Evolutionary conservation across 2,113 vertebrate species (phyloP).

Genomic region (Callipepla squamata): DNA sequence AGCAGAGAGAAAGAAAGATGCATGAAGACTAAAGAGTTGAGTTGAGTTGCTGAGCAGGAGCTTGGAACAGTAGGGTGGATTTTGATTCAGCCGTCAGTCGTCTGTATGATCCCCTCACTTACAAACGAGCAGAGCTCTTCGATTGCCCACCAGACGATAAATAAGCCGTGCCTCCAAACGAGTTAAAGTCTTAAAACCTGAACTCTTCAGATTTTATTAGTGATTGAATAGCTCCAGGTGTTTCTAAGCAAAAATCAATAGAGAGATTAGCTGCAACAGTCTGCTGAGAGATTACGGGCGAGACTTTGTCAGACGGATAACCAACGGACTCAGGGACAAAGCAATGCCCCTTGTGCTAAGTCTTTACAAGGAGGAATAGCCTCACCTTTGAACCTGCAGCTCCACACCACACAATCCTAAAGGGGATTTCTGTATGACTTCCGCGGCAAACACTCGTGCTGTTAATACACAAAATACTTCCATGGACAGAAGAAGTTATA

Average conservation of each 20-base stretch:
- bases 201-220: conserved; percentile 10
- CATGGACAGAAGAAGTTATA: background rate
- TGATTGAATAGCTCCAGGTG: conserved; percentile 21
- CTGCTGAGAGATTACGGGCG: background rate
- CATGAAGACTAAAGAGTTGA: background rate
- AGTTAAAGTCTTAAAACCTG: background rate
- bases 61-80: background rate
- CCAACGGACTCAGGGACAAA: background rate
- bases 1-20: accelerated
- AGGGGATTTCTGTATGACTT: background rate
- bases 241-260: conserved; percentile 43
- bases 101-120: background rate
- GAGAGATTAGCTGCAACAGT: background rate
- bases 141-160: background rate
- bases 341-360: background rate
- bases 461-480: background rate
- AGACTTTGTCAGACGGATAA: accelerated
- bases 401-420: background rate
- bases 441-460: background rate
- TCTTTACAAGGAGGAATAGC: background rate
- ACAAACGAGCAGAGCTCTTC: background rate
- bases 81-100: accelerated
- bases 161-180: background rate
- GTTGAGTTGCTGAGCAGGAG: background rate
- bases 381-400: background rate